Evolutionary conservation across 2,113 vertebrate genomes (phyloP).

Genomic region (Upupa epops): DNA sequence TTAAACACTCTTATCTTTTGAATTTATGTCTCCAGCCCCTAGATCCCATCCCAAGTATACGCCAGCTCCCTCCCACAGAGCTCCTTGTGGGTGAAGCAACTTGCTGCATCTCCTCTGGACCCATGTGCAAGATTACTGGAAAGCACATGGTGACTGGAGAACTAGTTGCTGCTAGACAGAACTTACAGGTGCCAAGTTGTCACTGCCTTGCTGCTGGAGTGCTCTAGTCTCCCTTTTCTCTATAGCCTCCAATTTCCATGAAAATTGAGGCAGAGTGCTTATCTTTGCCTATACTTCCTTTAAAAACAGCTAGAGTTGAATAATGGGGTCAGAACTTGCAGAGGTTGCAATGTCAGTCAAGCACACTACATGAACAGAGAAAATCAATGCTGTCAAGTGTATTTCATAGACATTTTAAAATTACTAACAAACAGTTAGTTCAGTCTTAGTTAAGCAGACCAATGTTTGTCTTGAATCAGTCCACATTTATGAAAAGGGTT

Average conservation of each 20-base stretch:
- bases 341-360: background rate
- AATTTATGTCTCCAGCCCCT: background rate
- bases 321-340: background rate
- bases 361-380: background rate
- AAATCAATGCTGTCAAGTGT: background rate
- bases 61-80: background rate
- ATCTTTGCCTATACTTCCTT: background rate
- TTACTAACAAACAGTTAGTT: background rate
- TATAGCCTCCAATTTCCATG: background rate
- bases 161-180: background rate
- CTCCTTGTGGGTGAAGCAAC: background rate
- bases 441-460: background rate
- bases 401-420: background rate
- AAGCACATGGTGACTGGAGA: background rate
- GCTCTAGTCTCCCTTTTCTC: background rate
- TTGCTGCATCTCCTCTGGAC: background rate
- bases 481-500: background rate
- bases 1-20: background rate
- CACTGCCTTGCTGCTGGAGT: background rate
- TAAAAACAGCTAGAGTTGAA: background rate
- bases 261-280: background rate
- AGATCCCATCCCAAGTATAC: background rate
- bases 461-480: background rate
- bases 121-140: fast-evolving
- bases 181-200: background rate